Conservation (phyloP, 2,113 vertebrate species). For the Cebidichthys violaceus region DNA sequence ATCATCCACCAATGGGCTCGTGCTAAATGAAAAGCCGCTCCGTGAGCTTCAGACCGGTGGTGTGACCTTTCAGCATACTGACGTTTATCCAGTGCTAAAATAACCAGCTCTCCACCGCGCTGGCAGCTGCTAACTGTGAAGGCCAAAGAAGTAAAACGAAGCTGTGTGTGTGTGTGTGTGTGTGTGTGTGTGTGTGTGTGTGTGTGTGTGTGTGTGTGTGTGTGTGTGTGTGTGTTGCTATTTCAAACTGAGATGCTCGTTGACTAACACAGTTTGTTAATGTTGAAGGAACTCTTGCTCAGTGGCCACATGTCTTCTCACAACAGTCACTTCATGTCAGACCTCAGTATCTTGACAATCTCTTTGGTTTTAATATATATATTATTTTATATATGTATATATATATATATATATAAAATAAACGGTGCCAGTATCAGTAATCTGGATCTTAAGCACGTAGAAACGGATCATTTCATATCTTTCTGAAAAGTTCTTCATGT, state of each 20-base stretch:
- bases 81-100: constrained; percentile 84
- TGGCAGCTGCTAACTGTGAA: constrained; percentile 66
- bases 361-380: neutral
- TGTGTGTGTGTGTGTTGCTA: neutral
- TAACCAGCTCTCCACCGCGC: constrained; percentile 64
- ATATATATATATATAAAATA: too few relatives aligned
- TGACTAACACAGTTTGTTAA: neutral
- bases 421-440: too few relatives aligned
- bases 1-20: too few relatives aligned
- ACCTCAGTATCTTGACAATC: neutral
- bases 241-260: constrained; percentile 20
- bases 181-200: constrained; percentile 1
- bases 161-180: constrained; percentile 13
- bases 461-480: neutral
- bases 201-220: neutral
- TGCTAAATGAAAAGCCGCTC: neutral
- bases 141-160: constrained; percentile 62
- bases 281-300: neutral
- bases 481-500: neutral
- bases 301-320: too few relatives aligned
- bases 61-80: constrained; percentile 81
- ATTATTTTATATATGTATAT: too few relatives aligned
- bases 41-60: constrained; percentile 60
- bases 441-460: too few relatives aligned
- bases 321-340: too few relatives aligned